Evolutionary conservation across 2,113 vertebrate genomes (phyloP), one percentile per base, ranked within the genome.

Genomic region (Tachysurus vachellii): DNA sequence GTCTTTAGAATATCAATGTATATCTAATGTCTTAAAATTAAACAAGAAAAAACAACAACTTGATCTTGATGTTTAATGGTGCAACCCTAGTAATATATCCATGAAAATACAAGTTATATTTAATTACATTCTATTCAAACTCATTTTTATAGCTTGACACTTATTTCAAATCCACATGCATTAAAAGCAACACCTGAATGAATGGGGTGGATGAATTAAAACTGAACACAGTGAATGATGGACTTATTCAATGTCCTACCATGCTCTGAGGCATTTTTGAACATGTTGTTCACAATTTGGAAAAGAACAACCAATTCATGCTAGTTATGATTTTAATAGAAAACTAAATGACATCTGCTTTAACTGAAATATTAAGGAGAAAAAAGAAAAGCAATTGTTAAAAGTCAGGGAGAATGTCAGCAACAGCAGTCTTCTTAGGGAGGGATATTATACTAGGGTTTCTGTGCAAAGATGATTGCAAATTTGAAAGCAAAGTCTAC

Each of bases 1-100:
- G 68, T 71, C 75, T 56, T n/a, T 26, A 77, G 50, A 17, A 54
- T 16, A 28, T 9, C 10, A 26, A 10, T 86, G n/a, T 90, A 75
- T 92, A 26, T 91, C 88, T 87, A 76, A 85, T 87, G 62, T 90
- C 66, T 88, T 82, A 53, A 42, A 91, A 93, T 93, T 89, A 93
- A 94, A 92, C 85, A 61, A 13, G 23, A 59, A 7, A 11, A 53
- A 54, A 23, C 23, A 54, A 23, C 23, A 17, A 71, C 21, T 44
- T 11, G 31, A 21, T 73, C 10, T 9, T 13, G 13, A 76, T 50
- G 47, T 26, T 50, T 76, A 13, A n/a, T 53, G 21, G 23, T 26
- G 9, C 10, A 11, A 36, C 36, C 1, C 36, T 36, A 36, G 36
- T 36, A 36, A 1, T 36, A 2, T 36, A 36, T 36, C 36, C 36